Conservation (phyloP, 1,140 invertebrate species). For the Pseudoatta argentina region DNA sequence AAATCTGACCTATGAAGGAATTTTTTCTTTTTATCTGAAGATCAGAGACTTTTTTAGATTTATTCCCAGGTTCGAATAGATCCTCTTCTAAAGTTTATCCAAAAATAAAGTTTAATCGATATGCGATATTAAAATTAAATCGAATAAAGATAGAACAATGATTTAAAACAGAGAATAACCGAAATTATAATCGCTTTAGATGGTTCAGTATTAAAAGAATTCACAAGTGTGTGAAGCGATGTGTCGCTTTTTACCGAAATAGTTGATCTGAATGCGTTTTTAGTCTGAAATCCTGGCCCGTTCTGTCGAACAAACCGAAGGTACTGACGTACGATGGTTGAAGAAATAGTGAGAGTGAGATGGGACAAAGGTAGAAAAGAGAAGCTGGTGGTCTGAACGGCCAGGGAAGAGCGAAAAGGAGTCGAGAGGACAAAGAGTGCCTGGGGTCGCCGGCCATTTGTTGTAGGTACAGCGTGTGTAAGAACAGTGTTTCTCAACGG, state of each 20-base stretch:
- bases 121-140: neutral
- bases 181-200: neutral
- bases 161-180: neutral
- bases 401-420: constrained; percentile 24
- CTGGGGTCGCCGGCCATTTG: constrained; percentile 78
- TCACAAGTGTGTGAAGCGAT: neutral
- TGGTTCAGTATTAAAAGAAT: neutral
- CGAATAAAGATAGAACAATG: neutral
- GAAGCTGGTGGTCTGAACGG: constrained; percentile 1
- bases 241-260: constrained; percentile 12
- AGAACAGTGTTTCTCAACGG: constrained; percentile 59
- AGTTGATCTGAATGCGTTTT: constrained; percentile 48
- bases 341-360: constrained; percentile 55
- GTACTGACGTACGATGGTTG: constrained; percentile 37
- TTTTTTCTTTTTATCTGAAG: neutral
- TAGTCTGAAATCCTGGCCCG: constrained; percentile 17
- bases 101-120: neutral
- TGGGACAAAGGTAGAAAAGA: constrained; percentile 59
- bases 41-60: neutral
- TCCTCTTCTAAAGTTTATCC: neutral
- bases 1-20: neutral
- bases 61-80: neutral
- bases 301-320: constrained; percentile 30
- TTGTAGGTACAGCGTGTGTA: constrained; percentile 75
- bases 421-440: constrained; percentile 75